Evolutionary conservation across 2,888 invertebrate genomes (phyloP).

Genomic region (Allacma fusca): DNA sequence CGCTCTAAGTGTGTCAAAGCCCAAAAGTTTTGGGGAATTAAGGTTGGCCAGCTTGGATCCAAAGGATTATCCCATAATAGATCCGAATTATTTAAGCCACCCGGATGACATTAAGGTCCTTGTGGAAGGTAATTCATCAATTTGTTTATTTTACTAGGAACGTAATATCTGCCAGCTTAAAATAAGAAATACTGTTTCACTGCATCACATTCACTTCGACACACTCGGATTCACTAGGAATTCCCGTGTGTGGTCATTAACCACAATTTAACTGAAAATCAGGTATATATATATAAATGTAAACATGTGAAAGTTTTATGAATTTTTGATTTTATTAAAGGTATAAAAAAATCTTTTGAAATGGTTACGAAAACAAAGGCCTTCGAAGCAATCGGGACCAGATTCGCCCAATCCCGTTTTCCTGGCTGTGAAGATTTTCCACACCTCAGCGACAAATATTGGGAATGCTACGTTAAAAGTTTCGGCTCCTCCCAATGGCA

Average conservation of each 20-base stretch:
- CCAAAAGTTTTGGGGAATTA: slow-evolving; percentile 52
- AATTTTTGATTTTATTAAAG: slow-evolving; percentile 39
- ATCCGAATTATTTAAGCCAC: slow-evolving; percentile 54
- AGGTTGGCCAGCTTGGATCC: slow-evolving; percentile 48
- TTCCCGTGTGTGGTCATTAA: too few relatives aligned
- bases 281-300: too few relatives aligned
- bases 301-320: too few relatives aligned
- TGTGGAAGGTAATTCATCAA: slow-evolving; percentile 54
- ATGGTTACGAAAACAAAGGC: slow-evolving; percentile 53
- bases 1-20: slow-evolving; percentile 47
- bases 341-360: slow-evolving; percentile 52
- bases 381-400: slow-evolving; percentile 48
- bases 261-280: too few relatives aligned
- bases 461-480: slow-evolving; percentile 54
- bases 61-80: slow-evolving; percentile 49
- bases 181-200: too few relatives aligned
- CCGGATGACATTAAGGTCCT: slow-evolving; percentile 51
- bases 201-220: too few relatives aligned
- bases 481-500: slow-evolving; percentile 40
- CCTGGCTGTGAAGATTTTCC: slow-evolving; percentile 51
- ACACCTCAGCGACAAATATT: slow-evolving; percentile 54
- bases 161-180: too few relatives aligned
- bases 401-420: slow-evolving; percentile 41
- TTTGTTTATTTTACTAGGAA: too few relatives aligned
- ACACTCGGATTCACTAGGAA: too few relatives aligned